Conservation (phyloP, 2,797 vertebrate species). For the Myotis findleyi region DNA sequence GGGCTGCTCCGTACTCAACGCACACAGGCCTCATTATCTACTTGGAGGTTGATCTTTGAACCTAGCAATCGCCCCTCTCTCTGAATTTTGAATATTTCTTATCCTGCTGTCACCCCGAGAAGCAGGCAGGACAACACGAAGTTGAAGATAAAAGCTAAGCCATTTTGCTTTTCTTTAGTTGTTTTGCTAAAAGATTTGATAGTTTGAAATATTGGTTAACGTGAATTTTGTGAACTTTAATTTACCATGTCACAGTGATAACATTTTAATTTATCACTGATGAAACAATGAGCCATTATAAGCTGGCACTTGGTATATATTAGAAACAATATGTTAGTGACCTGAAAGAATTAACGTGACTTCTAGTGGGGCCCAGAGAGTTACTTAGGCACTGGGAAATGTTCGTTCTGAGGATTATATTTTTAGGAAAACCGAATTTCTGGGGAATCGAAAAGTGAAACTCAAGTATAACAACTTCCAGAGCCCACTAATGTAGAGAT, state of each 20-base stretch:
- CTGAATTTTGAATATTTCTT: background rate
- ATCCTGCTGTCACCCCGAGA: background rate
- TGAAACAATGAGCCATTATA: background rate
- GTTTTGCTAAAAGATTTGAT: slow-evolving; percentile 13
- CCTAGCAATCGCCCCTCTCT: too few relatives aligned
- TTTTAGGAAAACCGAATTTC: slow-evolving; percentile 46
- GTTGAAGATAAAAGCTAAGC: background rate
- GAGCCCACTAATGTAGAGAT: background rate
- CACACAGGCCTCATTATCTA: background rate
- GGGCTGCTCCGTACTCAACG: background rate
- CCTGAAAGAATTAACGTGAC: background rate
- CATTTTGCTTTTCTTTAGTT: background rate
- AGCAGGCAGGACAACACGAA: background rate
- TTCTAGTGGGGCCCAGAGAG: background rate
- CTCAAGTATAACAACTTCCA: background rate
- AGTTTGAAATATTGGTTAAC: slow-evolving; percentile 20
- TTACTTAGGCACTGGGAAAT: background rate
- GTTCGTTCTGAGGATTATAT: background rate
- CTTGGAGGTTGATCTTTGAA: background rate
- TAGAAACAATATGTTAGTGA: background rate
- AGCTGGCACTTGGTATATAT: background rate
- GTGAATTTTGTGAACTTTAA: background rate
- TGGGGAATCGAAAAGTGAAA: background rate
- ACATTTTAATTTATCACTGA: background rate
- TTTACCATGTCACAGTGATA: background rate